Base-by-base conservation (phyloP, 2,888 invertebrate genomes). In the Pyrgus malvae region DNA sequence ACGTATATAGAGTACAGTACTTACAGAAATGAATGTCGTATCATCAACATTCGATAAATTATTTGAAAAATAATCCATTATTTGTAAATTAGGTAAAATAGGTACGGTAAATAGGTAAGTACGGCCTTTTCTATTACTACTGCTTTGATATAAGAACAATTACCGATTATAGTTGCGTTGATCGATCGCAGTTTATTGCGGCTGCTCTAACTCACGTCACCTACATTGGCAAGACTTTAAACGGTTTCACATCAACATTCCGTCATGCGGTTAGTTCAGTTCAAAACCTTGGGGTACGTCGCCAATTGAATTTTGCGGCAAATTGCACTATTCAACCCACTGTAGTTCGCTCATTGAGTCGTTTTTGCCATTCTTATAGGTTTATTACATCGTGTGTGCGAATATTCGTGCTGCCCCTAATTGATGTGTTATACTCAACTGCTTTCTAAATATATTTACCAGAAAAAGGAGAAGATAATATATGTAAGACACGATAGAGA, bases 221-320 rank as follows among this genome's bases (percentile, higher is more conserved):
- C 19, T 21, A 25, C 17, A 25, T 16, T 50, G 41, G 51, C 49
- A 56, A 55, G 19, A 61, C 53, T 41, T 35, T 25, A 42, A 57
- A 57, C 58, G 54, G 59, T 59, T 48, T 58, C 59, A 68, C 60
- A 61, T 59, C 60, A 65, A 60, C 64, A 61, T 64, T 64, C 61
- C 94, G 91, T 94, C 95, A 80, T 95, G 95, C 77, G 94, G 95
- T 85, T 95, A 92, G 92, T 95, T 72, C 94, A 76, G 72, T 76
- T 74, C 72, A 70, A 70, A 77, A 73, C 68, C 75, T 74, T 73
- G 77, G 70, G 14, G 75, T 74, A 72, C 72, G 70, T 64, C 64
- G 76, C 73, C 74, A 80, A 79, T 76, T 75, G 76, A 59, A 55
- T 48, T 55, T 56, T 72, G 75, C 78, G 84, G 85, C 83, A 79